Percentiles rank a stretch among this genome's conserved stretches.
Conservation (phyloP, 2,113 vertebrate species). For the Tetraodon nigroviridis region DNA sequence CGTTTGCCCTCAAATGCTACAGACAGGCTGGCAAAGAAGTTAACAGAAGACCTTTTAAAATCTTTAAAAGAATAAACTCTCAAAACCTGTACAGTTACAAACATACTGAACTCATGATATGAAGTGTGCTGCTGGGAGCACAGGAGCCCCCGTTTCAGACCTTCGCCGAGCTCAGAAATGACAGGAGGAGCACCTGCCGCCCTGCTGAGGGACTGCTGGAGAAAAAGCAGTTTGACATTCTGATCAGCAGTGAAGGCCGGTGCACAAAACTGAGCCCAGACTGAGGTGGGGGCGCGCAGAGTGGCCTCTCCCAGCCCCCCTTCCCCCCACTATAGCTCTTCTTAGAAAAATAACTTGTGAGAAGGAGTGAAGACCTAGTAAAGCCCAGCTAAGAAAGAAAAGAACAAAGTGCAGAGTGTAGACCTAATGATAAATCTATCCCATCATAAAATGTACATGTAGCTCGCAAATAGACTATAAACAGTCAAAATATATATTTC, state of each 20-base stretch:
- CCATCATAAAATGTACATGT: constrained; percentile 43
- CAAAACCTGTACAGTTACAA: constrained; percentile 76
- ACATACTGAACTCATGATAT: constrained; percentile 63
- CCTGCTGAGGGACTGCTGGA: constrained; percentile 58
- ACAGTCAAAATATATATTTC: constrained; percentile 70
- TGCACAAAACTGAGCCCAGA: constrained; percentile 64
- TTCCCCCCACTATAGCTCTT: constrained; percentile 40
- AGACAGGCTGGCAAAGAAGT: constrained; percentile 79
- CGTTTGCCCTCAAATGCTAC: constrained; percentile 79
- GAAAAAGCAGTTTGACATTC: constrained; percentile 69
- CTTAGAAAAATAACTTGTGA: constrained; percentile 67
- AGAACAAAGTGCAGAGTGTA: constrained; percentile 71
- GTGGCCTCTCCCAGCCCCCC: constrained; percentile 70
- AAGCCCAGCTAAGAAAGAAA: constrained; percentile 44
- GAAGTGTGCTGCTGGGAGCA: constrained; percentile 51
- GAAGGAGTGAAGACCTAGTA: constrained; percentile 54
- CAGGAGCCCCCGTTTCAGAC: constrained; percentile 47
- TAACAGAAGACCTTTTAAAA: constrained; percentile 81
- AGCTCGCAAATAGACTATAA: constrained; percentile 72
- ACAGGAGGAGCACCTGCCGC: constrained; percentile 57
- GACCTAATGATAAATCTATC: constrained; percentile 56
- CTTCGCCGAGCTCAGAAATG: constrained; percentile 55
- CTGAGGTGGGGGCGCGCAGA: constrained; percentile 48
- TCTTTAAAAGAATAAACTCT: constrained; percentile 68
- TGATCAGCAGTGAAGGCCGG: constrained; percentile 69